phyloP scores from a whole-genome alignment of 2,797 vertebrate species.

The Ctenopoma kingsleyae region DNA sequence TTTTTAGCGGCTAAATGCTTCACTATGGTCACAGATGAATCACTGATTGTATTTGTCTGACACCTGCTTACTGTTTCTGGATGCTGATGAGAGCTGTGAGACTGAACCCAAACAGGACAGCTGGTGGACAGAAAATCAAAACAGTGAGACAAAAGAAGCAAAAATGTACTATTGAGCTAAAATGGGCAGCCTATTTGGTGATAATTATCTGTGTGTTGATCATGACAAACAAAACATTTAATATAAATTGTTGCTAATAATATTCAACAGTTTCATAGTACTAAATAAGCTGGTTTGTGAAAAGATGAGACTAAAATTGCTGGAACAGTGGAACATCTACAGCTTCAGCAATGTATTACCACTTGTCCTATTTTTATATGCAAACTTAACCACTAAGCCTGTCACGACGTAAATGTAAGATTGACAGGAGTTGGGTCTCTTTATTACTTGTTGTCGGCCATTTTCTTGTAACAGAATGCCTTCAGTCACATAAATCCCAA shows the following conservation, averaged over 20 bases:
- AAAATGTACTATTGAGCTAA: no score
- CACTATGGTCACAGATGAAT: no score
- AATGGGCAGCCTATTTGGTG: no score
- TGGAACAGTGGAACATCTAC: slow-evolving; percentile 5
- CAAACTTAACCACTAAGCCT: slow-evolving; percentile 21
- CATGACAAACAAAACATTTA: no score
- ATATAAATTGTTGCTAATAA: no score
- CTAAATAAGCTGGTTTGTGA: background rate
- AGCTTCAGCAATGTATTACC: slow-evolving; percentile 4
- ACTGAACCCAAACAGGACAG: background rate
- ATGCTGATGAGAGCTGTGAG: background rate
- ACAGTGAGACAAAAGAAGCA: no score
- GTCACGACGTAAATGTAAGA: slow-evolving; percentile 5
- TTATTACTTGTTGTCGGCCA: slow-evolving; percentile 21
- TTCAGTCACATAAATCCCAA: slow-evolving; percentile 59
- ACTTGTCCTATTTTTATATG: slow-evolving; percentile 16
- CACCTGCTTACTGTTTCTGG: no score
- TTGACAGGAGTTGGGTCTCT: slow-evolving; percentile 8
- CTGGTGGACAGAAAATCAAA: no score
- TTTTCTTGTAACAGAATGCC: slow-evolving; percentile 28
- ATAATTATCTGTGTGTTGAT: no score
- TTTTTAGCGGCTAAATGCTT: background rate
- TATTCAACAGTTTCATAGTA: no score
- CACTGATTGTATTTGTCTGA: no score
- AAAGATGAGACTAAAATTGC: background rate